Percentiles rank a stretch among this genome's conserved stretches.
Evolutionary conservation across 1,140 invertebrate species (phyloP).

Genomic region (Heliconius nattereri): DNA sequence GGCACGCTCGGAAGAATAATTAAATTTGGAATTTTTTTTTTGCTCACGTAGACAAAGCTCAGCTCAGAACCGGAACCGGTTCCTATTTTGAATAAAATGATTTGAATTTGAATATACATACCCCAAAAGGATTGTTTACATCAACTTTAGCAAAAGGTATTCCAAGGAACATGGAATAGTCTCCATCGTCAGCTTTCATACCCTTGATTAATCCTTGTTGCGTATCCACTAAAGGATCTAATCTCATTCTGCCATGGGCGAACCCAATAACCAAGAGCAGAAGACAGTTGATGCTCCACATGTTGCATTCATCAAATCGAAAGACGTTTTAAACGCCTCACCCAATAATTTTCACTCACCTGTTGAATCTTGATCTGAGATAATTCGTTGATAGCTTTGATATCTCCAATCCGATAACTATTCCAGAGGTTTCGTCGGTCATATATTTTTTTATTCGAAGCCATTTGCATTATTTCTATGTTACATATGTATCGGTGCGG

Average conservation of each 20-base stretch:
- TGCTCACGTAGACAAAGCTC: no score
- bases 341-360: not conserved
- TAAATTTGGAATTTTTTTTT: no score
- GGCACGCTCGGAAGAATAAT: no score
- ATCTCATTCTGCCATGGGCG: not conserved
- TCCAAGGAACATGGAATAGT: slow-evolving; percentile 57
- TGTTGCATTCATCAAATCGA: not conserved
- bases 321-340: not conserved
- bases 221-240: slow-evolving; percentile 48
- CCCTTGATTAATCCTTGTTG: slow-evolving; percentile 48
- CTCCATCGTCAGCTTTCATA: slow-evolving; percentile 47
- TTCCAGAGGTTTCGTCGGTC: no score
- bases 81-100: no score
- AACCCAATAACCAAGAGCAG: not conserved
- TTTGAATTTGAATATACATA: slow-evolving; percentile 25
- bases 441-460: no score
- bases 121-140: slow-evolving; percentile 52
- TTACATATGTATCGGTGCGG: no score
- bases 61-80: no score
- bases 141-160: slow-evolving; percentile 52
- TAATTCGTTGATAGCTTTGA: not conserved
- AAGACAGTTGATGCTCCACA: not conserved
- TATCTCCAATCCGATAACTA: not conserved
- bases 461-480: no score
- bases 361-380: not conserved